Evolutionary conservation across 2,888 invertebrate genomes (phyloP).

Genomic region (Smittia aterrima): DNA sequence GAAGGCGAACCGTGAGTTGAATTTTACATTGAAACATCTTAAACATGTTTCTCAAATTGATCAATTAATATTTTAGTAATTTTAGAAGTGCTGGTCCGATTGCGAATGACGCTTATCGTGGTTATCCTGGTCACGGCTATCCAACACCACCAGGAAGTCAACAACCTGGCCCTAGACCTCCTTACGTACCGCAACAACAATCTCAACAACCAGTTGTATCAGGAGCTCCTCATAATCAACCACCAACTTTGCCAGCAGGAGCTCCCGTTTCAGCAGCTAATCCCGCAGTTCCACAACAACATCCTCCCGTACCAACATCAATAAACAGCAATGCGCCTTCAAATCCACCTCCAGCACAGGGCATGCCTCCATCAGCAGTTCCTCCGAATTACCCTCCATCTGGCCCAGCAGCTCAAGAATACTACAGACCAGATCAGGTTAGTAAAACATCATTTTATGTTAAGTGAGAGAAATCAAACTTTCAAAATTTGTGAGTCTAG

Average conservation of each 20-base stretch:
- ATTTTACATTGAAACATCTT: conserved; percentile 41
- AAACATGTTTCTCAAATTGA: background rate
- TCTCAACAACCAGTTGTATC: conserved; percentile 17
- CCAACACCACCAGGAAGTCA: conserved; percentile 11
- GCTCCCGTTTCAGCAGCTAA: conserved; percentile 46
- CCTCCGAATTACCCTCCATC: conserved; percentile 51
- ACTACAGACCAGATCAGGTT: conserved; percentile 56
- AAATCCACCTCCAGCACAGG: conserved; percentile 42
- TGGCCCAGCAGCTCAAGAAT: conserved; percentile 58
- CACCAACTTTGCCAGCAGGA: conserved; percentile 50
- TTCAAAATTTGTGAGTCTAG: conserved; percentile 44
- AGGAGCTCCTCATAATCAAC: conserved; percentile 19
- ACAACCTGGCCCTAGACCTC: conserved; percentile 35
- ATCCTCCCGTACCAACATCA: conserved; percentile 45
- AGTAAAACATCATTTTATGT: conserved; percentile 25
- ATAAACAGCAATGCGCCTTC: conserved; percentile 32
- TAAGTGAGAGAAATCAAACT: background rate
- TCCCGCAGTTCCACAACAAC: conserved; percentile 46
- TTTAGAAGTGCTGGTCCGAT: conserved; percentile 47
- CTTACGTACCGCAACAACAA: conserved; percentile 36
- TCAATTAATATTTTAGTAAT: conserved; percentile 34
- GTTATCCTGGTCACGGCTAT: conserved; percentile 35
- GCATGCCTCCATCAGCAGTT: conserved; percentile 43
- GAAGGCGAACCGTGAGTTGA: conserved; percentile 63
- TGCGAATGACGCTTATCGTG: conserved; percentile 44